These are phyloP conservation scores for Caenorhabditis virilis DNA, from an alignment of 2,888 invertebrate species.

Conservation along the genomic window DNA sequence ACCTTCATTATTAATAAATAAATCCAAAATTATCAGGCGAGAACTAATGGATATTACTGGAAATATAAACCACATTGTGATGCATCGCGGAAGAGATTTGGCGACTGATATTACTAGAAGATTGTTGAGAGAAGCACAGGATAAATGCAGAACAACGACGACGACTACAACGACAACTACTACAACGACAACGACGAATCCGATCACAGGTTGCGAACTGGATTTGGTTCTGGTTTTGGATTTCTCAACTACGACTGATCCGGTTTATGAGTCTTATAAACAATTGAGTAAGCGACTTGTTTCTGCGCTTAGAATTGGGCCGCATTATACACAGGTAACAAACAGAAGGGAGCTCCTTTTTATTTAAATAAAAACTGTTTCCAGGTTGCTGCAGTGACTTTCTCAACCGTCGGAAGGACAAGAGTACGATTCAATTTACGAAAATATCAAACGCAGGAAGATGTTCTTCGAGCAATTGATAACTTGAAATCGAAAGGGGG, in stretches of 20 bases:
- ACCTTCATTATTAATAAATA: neutral
- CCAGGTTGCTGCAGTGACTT: constrained; percentile 61
- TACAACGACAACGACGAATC: constrained; percentile 60
- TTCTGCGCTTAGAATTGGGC: constrained; percentile 55
- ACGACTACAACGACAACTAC: constrained; percentile 65
- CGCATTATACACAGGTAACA: constrained; percentile 63
- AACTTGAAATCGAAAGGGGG: constrained; percentile 58
- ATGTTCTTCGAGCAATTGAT: constrained; percentile 56
- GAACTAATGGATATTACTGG: constrained; percentile 65
- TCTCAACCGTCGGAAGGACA: constrained; percentile 61
- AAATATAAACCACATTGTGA: constrained; percentile 63
- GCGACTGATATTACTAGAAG: constrained; percentile 62
- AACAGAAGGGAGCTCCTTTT: constrained; percentile 9
- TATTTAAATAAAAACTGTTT: neutral
- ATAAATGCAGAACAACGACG: constrained; percentile 63
- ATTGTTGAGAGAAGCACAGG: constrained; percentile 56
- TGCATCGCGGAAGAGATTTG: constrained; percentile 62
- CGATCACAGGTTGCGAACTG: constrained; percentile 64
- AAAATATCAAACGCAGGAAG: constrained; percentile 50
- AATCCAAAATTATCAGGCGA: constrained; percentile 47
- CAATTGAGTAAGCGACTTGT: constrained; percentile 57
- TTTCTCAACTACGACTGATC: constrained; percentile 65
- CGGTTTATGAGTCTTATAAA: constrained; percentile 62
- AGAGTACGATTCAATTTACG: constrained; percentile 62
- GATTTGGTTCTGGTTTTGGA: constrained; percentile 65